Conservation (phyloP, 2,113 vertebrate species). For the Tragelaphus scriptus region DNA sequence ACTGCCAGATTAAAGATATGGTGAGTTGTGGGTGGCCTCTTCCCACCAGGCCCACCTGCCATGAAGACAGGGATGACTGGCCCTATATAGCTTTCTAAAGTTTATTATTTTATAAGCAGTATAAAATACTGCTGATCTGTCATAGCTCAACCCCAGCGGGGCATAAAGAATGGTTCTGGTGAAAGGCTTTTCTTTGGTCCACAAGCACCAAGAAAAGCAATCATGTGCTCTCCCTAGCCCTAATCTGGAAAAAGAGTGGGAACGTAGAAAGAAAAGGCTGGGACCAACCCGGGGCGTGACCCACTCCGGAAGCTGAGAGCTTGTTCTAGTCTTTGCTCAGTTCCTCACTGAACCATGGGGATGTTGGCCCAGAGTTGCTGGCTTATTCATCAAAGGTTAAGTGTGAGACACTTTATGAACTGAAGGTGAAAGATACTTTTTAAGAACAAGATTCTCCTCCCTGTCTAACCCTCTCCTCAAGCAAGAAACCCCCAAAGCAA, state of each 20-base stretch:
- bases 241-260: not conserved
- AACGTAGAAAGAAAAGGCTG: not conserved
- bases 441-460: not conserved
- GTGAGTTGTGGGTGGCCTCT: constrained; percentile 75
- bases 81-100: not conserved
- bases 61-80: not conserved
- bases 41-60: not conserved
- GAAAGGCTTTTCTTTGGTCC: not conserved
- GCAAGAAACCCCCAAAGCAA: not conserved
- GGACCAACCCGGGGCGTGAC: not conserved
- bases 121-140: not conserved
- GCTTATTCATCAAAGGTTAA: not conserved
- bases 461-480: not conserved
- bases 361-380: not conserved
- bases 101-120: not conserved
- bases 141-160: not conserved
- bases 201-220: not conserved
- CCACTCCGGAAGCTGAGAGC: not conserved
- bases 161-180: not conserved
- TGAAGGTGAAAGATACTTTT: not conserved
- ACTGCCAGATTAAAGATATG: constrained; percentile 98
- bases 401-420: not conserved
- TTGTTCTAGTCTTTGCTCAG: not conserved
- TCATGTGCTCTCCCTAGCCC: not conserved
- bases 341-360: not conserved